A percentile compares a stretch with the other conserved stretches of the same genome.
Conservation (phyloP, 2,113 vertebrate species). For the Rostratula benghalensis region DNA sequence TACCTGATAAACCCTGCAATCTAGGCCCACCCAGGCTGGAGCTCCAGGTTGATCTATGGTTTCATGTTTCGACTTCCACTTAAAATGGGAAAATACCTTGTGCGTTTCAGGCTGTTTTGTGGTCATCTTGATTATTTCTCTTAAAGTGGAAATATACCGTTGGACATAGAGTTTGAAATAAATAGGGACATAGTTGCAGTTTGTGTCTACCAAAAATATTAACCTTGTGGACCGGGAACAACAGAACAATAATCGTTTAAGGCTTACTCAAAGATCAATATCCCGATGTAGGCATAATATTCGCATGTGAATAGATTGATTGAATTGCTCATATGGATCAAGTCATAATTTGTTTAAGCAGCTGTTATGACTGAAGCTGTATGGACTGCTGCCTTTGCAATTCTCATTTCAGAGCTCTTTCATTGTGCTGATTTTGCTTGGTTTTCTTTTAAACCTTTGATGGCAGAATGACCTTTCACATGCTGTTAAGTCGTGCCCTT, state of each 20-base stretch:
- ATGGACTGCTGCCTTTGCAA: not conserved
- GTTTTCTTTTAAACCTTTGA: constrained; percentile 23
- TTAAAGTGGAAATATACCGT: not conserved
- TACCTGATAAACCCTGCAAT: not conserved
- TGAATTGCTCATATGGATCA: not conserved
- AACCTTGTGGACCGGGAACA: not conserved
- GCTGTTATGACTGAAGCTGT: not conserved
- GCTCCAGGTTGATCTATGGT: not conserved
- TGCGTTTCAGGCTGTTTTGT: not conserved
- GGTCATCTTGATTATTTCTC: not conserved
- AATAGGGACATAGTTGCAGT: not conserved
- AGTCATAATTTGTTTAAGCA: not conserved
- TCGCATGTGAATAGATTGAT: not conserved
- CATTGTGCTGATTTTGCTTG: not conserved
- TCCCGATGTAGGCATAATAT: not conserved
- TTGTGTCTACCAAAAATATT: not conserved
- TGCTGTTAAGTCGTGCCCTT: constrained; percentile 7
- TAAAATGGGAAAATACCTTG: not conserved
- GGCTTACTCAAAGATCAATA: not conserved
- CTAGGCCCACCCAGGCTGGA: not conserved
- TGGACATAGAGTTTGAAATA: not conserved
- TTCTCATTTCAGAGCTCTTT: not conserved
- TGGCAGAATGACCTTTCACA: constrained; percentile 43
- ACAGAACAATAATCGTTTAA: not conserved
- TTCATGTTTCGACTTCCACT: not conserved